Evolutionary conservation across 2,113 vertebrate genomes (phyloP), one percentile per base, ranked within the genome.

Genomic region (Gallinago media): DNA sequence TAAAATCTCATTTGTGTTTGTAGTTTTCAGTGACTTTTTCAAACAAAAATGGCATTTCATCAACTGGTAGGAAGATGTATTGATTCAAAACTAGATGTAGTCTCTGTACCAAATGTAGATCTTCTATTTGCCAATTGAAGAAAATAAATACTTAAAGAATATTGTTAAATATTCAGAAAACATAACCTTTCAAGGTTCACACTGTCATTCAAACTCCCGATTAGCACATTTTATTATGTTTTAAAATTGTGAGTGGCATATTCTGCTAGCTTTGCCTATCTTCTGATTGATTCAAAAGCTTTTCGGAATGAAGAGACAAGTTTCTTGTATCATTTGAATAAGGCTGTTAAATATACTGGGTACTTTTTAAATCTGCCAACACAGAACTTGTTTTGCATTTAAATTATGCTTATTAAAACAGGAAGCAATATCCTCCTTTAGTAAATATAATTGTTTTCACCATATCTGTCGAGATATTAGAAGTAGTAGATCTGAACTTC

Each of bases 391-490:
- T 31, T 89, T 89, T 92, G 77, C 94, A 94, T 94, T 91, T 95
- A 86, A 85, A 92, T 85, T 67, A 34, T 32, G 23, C 62, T 66
- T 56, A 92, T 75, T 96, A 65, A 89, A 94, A 22, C 47, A 61
- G 62, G 56, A 87, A 65, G 61, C 52, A 54, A 87, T 91, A 56
- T 78, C 80, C 56, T 94, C 29, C 62, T 19, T 54, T 52, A 68
- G 34, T 92, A 89, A 74, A 72, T 66, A 40, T 77, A 94, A 92
- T 81, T 91, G 89, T 80, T 93, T 92, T 91, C 18, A n/a, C 65
- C 4, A 1, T 81, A 61, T 89, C 86, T 95, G 32, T 65, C 77
- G 75, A 72, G 87, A 75, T 79, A 67, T 72, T 91, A 40, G 56
- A 79, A 87, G 52, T 16, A 75, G 73, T 78, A 75, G 80, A 84